These are phyloP conservation scores for Tyrophagus putrescentiae DNA, from an alignment of 1,140 invertebrate genomes.

Conservation along the genomic window DNA sequence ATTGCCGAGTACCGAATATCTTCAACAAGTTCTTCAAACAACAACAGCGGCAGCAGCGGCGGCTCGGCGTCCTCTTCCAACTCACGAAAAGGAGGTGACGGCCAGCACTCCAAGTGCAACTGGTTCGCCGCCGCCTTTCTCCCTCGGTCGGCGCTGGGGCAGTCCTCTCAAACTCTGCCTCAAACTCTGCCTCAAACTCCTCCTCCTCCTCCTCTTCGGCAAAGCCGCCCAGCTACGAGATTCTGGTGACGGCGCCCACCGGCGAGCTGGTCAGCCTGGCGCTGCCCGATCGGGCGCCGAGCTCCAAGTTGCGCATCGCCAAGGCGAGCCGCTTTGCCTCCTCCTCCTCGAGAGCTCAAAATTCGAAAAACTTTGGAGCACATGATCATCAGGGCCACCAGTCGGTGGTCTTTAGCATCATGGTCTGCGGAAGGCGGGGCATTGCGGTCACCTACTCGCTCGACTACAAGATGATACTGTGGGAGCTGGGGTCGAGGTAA, in stretches of 20 bases:
- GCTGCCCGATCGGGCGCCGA: neutral
- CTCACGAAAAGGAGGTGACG: neutral
- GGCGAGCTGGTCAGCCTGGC: slow-evolving; percentile 5
- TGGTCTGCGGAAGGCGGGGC: neutral
- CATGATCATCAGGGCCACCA: neutral
- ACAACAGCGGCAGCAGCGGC: neutral
- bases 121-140: slow-evolving; percentile 12
- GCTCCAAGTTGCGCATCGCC: neutral
- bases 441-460: slow-evolving; percentile 13
- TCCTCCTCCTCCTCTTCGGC: neutral
- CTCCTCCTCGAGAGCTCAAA: neutral
- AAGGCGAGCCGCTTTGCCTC: neutral
- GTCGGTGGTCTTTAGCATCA: slow-evolving; percentile 2
- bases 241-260: neutral
- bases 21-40: neutral
- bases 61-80: neutral
- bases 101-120: neutral
- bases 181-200: neutral
- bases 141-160: neutral
- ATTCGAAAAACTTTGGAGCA: neutral
- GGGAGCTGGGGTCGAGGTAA: no score
- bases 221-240: neutral
- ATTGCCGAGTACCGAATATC: slow-evolving; percentile 7
- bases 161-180: neutral
- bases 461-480: slow-evolving; percentile 7